phyloP scores from a whole-genome alignment of 2,797 vertebrate genomes.

The Rhodeus uyekii region DNA sequence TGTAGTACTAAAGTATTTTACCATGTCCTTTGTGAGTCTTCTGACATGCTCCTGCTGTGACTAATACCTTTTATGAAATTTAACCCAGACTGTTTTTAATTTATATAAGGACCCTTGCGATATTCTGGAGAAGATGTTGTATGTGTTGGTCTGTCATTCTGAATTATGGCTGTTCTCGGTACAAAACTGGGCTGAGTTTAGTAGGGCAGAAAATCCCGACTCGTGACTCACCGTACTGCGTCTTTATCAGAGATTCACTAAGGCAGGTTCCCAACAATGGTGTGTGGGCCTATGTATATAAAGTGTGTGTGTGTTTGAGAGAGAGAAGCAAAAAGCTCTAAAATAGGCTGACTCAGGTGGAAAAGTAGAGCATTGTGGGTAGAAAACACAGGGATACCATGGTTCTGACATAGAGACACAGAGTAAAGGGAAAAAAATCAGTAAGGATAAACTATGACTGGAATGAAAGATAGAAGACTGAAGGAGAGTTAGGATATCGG shows the following conservation, averaged over 20 bases:
- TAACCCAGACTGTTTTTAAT: slow-evolving; percentile 56
- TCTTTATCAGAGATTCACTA: slow-evolving; percentile 45
- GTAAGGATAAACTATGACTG: neutral
- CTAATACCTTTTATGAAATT: slow-evolving; percentile 74
- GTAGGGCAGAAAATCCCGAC: slow-evolving; percentile 78
- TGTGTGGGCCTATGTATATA: slow-evolving; percentile 6
- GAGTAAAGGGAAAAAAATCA: neutral
- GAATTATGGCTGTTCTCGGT: slow-evolving; percentile 55
- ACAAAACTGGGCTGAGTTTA: slow-evolving; percentile 75
- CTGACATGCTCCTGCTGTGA: slow-evolving; percentile 27
- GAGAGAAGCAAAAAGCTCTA: neutral
- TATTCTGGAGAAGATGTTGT: neutral
- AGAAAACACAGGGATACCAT: neutral
- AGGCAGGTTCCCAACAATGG: neutral
- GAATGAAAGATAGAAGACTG: neutral
- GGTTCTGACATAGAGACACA: neutral
- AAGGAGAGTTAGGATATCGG: neutral
- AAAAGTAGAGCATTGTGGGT: slow-evolving; percentile 12
- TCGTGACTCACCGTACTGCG: slow-evolving; percentile 70
- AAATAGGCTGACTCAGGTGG: slow-evolving; percentile 35
- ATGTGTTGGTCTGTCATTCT: neutral
- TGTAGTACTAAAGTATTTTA: neutral
- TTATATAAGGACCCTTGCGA: neutral
- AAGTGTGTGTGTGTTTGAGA: neutral
- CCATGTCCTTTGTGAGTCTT: slow-evolving; percentile 5